A percentile compares a stretch with the other conserved stretches of the same genome.
Conservation (phyloP, 2,113 vertebrate genomes). For the Nothobranchius kuhntae region DNA sequence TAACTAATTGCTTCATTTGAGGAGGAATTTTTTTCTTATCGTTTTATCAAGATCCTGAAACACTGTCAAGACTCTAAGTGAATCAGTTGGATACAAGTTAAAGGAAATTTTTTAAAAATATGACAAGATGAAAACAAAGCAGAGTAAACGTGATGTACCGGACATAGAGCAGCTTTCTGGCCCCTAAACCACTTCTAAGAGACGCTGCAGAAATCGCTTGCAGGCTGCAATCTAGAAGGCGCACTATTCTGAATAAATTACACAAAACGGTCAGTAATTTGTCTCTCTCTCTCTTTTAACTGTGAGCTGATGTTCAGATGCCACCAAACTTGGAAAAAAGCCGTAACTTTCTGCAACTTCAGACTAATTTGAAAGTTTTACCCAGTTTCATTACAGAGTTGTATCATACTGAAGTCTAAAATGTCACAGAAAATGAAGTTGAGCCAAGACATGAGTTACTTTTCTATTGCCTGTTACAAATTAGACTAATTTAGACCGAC, state of each 20-base stretch:
- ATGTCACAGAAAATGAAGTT: no score
- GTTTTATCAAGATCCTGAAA: neutral
- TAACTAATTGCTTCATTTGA: neutral
- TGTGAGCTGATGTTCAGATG: constrained; percentile 59
- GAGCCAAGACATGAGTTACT: no score
- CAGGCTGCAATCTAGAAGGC: constrained; percentile 74
- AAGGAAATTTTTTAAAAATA: constrained; percentile 8
- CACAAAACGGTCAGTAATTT: constrained; percentile 78
- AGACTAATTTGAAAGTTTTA: neutral
- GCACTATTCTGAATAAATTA: constrained; percentile 79
- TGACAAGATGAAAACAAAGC: constrained; percentile 24
- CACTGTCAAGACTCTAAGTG: neutral
- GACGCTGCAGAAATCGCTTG: constrained; percentile 78
- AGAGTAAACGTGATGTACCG: constrained; percentile 29
- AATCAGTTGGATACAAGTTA: constrained; percentile 4
- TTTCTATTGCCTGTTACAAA: no score
- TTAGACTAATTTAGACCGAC: no score
- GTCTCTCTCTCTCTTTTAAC: constrained; percentile 34
- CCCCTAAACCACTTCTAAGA: constrained; percentile 69
- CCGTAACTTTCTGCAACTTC: constrained; percentile 24
- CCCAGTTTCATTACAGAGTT: no score
- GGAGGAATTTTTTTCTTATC: neutral
- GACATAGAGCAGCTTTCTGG: constrained; percentile 45
- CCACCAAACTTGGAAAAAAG: constrained; percentile 40
- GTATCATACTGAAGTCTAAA: no score